Evolutionary conservation across 2,888 invertebrate species (phyloP).

Genomic region (Drosophila robusta): DNA sequence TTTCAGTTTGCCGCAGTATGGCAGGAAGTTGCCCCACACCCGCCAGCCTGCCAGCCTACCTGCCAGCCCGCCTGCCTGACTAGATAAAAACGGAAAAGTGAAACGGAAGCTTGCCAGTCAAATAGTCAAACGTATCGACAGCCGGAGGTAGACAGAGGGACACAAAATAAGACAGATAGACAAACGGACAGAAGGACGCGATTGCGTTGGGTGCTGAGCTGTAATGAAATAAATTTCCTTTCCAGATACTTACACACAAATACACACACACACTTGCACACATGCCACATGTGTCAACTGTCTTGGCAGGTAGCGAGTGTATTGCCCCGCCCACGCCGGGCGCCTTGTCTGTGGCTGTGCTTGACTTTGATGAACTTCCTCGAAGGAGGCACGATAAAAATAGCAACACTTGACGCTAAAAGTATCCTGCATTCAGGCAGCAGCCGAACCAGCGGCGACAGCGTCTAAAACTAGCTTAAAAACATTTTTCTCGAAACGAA

Average conservation of each 20-base stretch:
- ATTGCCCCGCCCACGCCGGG: background rate
- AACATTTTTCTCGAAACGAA: background rate
- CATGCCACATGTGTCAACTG: constrained; percentile 56
- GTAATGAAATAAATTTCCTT: constrained; percentile 75
- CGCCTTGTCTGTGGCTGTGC: constrained; percentile 35
- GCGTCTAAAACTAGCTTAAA: constrained; percentile 41
- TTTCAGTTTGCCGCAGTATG: constrained; percentile 15
- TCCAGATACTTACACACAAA: constrained; percentile 34
- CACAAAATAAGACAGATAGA: constrained; percentile 4
- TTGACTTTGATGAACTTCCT: constrained; percentile 68
- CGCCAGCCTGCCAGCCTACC: background rate
- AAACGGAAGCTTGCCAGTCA: constrained; percentile 59
- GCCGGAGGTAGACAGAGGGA: constrained; percentile 11
- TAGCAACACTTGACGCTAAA: constrained; percentile 43
- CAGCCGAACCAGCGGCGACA: constrained; percentile 15
- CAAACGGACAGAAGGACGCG: constrained; percentile 33
- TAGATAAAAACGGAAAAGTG: constrained; percentile 45
- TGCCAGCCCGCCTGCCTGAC: constrained; percentile 16
- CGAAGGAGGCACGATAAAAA: constrained; percentile 46
- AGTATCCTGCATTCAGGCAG: constrained; percentile 18
- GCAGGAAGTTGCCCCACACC: constrained; percentile 14
- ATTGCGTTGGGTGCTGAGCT: constrained; percentile 70
- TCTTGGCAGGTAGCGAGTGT: constrained; percentile 45
- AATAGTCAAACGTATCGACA: constrained; percentile 64
- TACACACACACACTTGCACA: background rate